Evolutionary conservation across 1,140 invertebrate species (phyloP).

Genomic region (Platyscapa corneri): DNA sequence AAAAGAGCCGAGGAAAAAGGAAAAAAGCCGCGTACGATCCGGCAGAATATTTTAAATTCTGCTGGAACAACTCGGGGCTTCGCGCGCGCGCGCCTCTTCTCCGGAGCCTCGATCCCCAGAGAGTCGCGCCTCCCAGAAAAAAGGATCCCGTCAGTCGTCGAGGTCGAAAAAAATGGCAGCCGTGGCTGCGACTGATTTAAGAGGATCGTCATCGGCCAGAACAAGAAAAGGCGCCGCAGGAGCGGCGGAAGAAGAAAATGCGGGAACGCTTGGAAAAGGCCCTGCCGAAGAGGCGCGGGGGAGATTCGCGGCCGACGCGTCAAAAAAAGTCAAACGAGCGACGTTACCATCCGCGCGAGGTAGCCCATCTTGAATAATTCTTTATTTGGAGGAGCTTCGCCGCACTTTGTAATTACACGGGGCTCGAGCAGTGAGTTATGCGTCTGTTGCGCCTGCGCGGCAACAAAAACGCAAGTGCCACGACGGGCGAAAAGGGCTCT

Average conservation of each 20-base stretch:
- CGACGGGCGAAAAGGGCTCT: neutral
- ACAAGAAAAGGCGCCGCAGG: neutral
- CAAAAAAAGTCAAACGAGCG: too few species aligned
- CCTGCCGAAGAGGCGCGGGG: too few species aligned
- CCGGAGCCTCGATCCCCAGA: too few species aligned
- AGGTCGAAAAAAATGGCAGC: too few species aligned
- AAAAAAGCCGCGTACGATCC: too few species aligned
- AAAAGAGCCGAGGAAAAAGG: too few species aligned
- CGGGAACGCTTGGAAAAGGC: neutral
- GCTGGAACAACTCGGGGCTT: neutral
- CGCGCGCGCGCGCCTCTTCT: too few species aligned
- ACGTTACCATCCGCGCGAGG: neutral
- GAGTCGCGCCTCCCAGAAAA: neutral
- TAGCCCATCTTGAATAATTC: constrained; percentile 24
- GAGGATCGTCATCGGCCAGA: too few species aligned
- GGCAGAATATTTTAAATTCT: neutral
- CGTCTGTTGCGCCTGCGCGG: neutral
- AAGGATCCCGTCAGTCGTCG: neutral
- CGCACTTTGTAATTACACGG: constrained; percentile 33
- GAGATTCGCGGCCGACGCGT: too few species aligned
- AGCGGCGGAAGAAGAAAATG: neutral
- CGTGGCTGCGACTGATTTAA: too few species aligned
- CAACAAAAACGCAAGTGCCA: neutral
- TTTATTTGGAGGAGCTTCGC: constrained; percentile 25
- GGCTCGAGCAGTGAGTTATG: constrained; percentile 23